Evolutionary conservation across 1,140 invertebrate species (phyloP), one percentile per base, ranked within the genome.

Genomic region (Bacillus rossius): DNA sequence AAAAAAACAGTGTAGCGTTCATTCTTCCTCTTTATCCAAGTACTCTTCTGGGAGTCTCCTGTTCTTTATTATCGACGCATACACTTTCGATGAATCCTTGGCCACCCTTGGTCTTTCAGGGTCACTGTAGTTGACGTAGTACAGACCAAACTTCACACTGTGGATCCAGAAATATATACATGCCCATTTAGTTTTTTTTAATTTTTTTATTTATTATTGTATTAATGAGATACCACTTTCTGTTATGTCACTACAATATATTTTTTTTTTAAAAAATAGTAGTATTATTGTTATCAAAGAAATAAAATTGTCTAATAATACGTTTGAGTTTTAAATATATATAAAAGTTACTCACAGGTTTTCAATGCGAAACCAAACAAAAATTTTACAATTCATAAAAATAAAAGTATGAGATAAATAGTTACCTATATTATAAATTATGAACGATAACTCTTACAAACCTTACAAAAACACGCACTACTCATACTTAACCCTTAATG

Each of bases 61-160:
- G 20, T 19, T 47, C 1, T 1, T n/a, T n/a, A 48, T 48, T n/a
- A 88, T 74, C 20, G 81, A 61, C 41, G 76, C 76, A 64, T 81
- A 83, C 56, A 85, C 81, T 20, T 77, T 65, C 1, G 69, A 67
- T 3, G 75, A 75, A 17, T 65, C 61, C 58, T 80, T 80, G 19
- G 71, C 51, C 41, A 59, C 71, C 40, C 76, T 65, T 1, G 67
- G 64, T 40, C 72, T 59, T 2, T 59, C 38, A 4, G 73, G 66
- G 55, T 78, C 70, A 20, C 61, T 69, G 47, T 78, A 79, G 61
- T 80, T 69, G n/a, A 79, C 76, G 22, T 65, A 65, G 64, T 76
- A 73, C n/a, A 79, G 29, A 0, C 77, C 78, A 64, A 77, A 79
- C 45, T 67, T 71, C 59, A n/a, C n/a, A 71, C 67, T 5, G 67